Conservation (phyloP, 2,888 invertebrate genomes). For the Acanthoscelides obtectus region DNA sequence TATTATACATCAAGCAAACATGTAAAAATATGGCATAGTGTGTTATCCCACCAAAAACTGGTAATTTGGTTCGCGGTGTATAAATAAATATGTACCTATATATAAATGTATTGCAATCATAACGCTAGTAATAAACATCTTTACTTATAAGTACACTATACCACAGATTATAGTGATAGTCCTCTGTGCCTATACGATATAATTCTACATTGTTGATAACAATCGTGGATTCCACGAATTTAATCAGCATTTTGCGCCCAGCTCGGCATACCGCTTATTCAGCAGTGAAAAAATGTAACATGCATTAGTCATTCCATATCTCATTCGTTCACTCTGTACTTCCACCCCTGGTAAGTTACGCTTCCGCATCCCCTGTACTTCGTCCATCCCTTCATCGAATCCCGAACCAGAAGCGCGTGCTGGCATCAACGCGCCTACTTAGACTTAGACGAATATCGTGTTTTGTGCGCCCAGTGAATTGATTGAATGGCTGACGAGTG, state of each 20-base stretch:
- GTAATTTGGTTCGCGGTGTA: no score
- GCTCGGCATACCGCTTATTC: background rate
- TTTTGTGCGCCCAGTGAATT: background rate
- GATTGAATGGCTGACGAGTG: background rate
- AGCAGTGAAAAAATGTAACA: background rate
- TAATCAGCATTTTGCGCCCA: background rate
- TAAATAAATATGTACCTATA: no score
- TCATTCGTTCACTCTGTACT: background rate
- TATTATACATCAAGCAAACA: no score
- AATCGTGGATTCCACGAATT: no score
- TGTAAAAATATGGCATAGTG: no score
- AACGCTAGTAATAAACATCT: no score
- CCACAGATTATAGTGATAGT: no score
- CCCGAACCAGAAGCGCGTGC: background rate
- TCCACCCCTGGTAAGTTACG: background rate
- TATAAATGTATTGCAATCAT: no score
- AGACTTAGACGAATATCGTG: background rate
- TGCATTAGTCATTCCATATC: background rate
- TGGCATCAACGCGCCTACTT: background rate
- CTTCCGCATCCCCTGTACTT: background rate
- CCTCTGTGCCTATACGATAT: no score
- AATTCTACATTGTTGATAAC: no score
- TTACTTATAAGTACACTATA: no score
- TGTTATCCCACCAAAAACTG: no score
- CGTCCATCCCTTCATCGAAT: background rate